phyloP scores from a whole-genome alignment of 2,113 vertebrate species.

The Platysternon megacephalum region DNA sequence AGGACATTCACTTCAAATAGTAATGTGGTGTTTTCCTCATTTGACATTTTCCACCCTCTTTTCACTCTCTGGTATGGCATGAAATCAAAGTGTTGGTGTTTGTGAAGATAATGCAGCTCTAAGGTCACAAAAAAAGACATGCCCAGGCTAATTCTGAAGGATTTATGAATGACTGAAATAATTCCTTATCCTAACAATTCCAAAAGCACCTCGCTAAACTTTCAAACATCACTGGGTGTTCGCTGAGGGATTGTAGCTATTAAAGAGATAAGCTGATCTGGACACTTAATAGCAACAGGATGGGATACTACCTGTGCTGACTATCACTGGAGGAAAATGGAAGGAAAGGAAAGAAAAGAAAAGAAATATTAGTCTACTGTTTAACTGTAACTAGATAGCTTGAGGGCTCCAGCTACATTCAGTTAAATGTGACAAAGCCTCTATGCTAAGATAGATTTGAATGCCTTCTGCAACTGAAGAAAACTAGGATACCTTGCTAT shows the following conservation, averaged over 20 bases:
- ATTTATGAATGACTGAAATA: not conserved
- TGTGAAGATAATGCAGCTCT: conserved; percentile 42
- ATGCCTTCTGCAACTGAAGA: conserved; percentile 2
- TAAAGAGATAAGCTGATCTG: conserved; percentile 16
- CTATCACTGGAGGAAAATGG: not conserved
- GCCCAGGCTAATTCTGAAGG: conserved; percentile 8
- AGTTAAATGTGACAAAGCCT: not conserved
- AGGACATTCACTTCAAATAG: not conserved
- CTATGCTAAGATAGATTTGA: not conserved
- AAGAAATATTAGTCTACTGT: not conserved
- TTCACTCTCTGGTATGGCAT: conserved; percentile 16
- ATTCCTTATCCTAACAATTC: conserved; percentile 36
- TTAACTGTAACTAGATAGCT: conserved; percentile 9
- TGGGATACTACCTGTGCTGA: not conserved
- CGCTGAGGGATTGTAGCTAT: conserved; percentile 13
- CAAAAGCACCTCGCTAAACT: conserved; percentile 4
- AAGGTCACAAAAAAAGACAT: conserved; percentile 35
- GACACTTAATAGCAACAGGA: conserved; percentile 5
- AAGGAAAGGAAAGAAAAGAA: conserved; percentile 23
- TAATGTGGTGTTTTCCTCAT: conserved; percentile 20
- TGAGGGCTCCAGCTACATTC: not conserved
- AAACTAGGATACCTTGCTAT: not conserved
- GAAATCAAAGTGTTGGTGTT: conserved; percentile 46
- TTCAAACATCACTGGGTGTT: not conserved
- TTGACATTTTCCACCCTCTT: not conserved